phyloP scores from a whole-genome alignment of 2,888 invertebrate species.

The Rhimphoctona megacephalus region DNA sequence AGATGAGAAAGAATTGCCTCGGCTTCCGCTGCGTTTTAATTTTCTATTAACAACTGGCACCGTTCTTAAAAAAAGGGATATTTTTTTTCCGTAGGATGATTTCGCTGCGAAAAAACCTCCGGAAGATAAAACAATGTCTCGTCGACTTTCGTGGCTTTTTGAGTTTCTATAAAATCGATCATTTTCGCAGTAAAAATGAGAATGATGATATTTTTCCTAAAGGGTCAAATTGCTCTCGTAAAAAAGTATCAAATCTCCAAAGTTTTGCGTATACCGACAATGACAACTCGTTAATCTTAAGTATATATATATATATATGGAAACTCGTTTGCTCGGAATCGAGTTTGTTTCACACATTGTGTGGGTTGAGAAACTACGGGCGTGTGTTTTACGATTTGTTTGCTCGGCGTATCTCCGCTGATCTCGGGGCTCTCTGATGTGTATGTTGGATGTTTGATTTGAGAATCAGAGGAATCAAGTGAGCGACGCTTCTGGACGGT shows the following conservation, averaged over 20 bases:
- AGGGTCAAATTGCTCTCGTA: background rate
- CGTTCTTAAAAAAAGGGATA: too few relatives aligned
- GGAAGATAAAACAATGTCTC: background rate
- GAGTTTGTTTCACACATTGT: background rate
- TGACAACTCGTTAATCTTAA: background rate
- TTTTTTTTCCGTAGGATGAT: background rate
- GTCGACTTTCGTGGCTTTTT: background rate
- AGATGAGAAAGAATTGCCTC: background rate
- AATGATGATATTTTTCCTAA: background rate
- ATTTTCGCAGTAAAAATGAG: background rate
- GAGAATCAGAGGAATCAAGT: constrained; percentile 70
- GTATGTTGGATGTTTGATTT: constrained; percentile 69
- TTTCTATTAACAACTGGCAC: background rate
- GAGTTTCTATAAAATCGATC: background rate
- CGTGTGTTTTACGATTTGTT: constrained; percentile 47
- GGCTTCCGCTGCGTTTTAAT: background rate
- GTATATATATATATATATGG: background rate
- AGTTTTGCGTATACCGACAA: background rate
- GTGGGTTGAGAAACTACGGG: constrained; percentile 2
- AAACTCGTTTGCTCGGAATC: constrained; percentile 17
- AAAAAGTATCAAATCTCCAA: background rate
- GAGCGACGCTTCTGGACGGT: constrained; percentile 46
- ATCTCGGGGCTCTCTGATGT: constrained; percentile 18
- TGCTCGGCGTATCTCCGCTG: constrained; percentile 43
- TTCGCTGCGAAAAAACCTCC: too few relatives aligned